A percentile compares a stretch with the other conserved stretches of the same genome.
Evolutionary conservation across 2,888 invertebrate genomes (phyloP).

Genomic region (Anoplius nigerrimus): DNA sequence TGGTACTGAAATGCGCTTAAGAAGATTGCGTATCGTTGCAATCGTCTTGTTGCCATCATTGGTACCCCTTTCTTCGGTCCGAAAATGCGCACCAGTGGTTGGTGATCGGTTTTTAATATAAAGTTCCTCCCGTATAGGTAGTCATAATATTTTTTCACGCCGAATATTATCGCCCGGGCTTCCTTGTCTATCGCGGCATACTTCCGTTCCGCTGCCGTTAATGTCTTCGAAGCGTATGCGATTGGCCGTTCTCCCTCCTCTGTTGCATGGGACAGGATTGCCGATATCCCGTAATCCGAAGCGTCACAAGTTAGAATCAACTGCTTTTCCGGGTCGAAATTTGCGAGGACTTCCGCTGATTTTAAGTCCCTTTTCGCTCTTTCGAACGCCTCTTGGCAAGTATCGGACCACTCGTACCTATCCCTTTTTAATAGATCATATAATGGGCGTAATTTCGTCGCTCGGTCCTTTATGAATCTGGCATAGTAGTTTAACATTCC

Average conservation of each 20-base stretch:
- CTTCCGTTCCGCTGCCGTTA: too few relatives aligned
- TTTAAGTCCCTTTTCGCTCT: slow-evolving; percentile 19
- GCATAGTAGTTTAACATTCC: slow-evolving; percentile 24
- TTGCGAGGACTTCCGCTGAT: slow-evolving; percentile 22
- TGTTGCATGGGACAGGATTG: slow-evolving; percentile 20
- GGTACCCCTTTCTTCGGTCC: slow-evolving; percentile 28
- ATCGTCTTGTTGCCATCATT: slow-evolving; percentile 26
- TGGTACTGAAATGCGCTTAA: too few relatives aligned
- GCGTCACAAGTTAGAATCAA: slow-evolving; percentile 31
- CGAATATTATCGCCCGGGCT: slow-evolving; percentile 33
- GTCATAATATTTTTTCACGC: too few relatives aligned
- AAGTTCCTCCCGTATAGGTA: too few relatives aligned
- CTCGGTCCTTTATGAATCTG: slow-evolving; percentile 19
- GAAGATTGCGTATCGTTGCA: too few relatives aligned
- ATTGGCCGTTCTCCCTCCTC: slow-evolving; percentile 19
- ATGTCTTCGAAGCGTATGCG: slow-evolving; percentile 20
- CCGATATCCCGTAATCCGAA: too few relatives aligned
- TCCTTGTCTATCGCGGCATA: slow-evolving; percentile 31
- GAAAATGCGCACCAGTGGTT: slow-evolving; percentile 30
- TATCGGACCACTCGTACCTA: slow-evolving; percentile 18
- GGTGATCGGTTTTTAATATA: slow-evolving; percentile 35
- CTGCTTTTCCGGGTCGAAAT: slow-evolving; percentile 26
- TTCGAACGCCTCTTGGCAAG: slow-evolving; percentile 17
- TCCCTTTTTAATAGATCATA: slow-evolving; percentile 15
- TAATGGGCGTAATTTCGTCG: slow-evolving; percentile 18